phyloP scores from a whole-genome alignment of 2,888 invertebrate species.

The Ptychoptera albimana region DNA sequence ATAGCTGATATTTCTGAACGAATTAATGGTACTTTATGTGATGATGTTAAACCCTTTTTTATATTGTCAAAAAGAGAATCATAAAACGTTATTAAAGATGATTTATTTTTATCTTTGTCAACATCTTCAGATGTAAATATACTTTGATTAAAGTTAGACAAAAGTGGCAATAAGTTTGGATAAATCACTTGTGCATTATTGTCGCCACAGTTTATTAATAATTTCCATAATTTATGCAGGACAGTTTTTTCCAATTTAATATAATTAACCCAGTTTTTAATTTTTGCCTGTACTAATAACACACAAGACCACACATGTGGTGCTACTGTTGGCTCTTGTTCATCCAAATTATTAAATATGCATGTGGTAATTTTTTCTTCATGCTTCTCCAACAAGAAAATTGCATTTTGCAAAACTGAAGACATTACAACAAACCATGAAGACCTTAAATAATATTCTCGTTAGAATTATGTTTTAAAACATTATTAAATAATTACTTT shows the following conservation, averaged over 20 bases:
- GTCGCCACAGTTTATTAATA: conserved; percentile 55
- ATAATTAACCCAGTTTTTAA: conserved; percentile 29
- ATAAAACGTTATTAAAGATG: conserved; percentile 36
- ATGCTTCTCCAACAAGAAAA: conserved; percentile 35
- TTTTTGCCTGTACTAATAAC: conserved; percentile 40
- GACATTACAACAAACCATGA: conserved; percentile 56
- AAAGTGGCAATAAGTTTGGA: conserved; percentile 57
- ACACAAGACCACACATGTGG: conserved; percentile 60
- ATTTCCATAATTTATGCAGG: conserved; percentile 48
- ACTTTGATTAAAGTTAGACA: conserved; percentile 43
- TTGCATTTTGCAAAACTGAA: conserved; percentile 40
- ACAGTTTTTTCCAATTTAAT: conserved; percentile 47
- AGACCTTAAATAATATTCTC: conserved; percentile 20
- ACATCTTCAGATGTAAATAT: conserved; percentile 12
- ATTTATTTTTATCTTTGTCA: conserved; percentile 1
- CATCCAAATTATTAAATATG: conserved; percentile 47
- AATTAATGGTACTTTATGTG: conserved; percentile 40
- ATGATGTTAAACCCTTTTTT: conserved; percentile 44
- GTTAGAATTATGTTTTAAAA: background rate
- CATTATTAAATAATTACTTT: conserved; percentile 15
- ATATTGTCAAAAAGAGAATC: conserved; percentile 51
- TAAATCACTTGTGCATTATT: conserved; percentile 58
- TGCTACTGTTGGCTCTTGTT: conserved; percentile 48
- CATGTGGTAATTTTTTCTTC: conserved; percentile 38
- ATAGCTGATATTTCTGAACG: conserved; percentile 52